A percentile compares a stretch with the other conserved stretches of the same genome.
These are phyloP conservation scores for Maconellicoccus hirsutus DNA, from an alignment of 1,140 invertebrate genomes.

Conservation along the genomic window DNA sequence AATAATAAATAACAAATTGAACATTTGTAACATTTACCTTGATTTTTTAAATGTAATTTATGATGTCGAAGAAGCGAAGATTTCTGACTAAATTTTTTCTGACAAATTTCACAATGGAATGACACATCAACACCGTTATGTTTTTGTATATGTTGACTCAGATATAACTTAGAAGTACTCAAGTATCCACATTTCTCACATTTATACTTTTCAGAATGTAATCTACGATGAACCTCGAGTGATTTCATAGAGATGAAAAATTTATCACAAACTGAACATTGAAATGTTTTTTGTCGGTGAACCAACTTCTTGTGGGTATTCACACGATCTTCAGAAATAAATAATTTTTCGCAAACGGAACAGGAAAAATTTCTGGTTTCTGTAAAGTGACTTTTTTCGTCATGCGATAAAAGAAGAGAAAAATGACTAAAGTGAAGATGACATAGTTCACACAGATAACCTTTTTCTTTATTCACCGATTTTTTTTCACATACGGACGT, in stretches of 20 bases:
- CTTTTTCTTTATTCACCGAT: neutral
- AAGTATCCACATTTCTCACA: neutral
- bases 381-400: neutral
- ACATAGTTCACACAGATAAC: neutral
- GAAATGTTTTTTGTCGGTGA: neutral
- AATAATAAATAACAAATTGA: neutral
- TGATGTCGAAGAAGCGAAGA: neutral
- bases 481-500: neutral
- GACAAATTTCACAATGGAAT: neutral
- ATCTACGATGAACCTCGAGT: neutral
- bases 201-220: neutral
- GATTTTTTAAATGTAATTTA: neutral
- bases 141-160: neutral
- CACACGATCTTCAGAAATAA: neutral
- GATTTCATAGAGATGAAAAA: neutral
- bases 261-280: neutral
- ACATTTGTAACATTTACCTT: neutral
- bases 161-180: neutral
- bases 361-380: neutral
- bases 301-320: neutral
- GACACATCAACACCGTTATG: neutral
- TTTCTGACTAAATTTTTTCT: neutral
- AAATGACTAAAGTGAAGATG: neutral
- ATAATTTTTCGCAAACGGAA: neutral
- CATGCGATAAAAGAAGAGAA: neutral